Conservation (phyloP, 2,888 invertebrate genomes). For the Tetranychus truncatus region DNA sequence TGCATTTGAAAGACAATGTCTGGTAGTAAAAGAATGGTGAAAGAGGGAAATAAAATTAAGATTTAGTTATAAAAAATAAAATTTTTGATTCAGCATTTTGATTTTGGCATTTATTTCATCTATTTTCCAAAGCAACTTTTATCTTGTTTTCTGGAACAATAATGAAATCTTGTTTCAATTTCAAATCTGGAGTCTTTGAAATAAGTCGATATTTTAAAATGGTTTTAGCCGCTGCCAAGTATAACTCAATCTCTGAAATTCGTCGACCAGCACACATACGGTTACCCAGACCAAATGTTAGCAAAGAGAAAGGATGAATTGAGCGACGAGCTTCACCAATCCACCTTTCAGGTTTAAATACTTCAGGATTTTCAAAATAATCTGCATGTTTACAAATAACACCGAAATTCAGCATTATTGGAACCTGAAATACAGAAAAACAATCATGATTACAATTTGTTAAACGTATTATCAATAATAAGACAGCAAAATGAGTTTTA, state of each 20-base stretch:
- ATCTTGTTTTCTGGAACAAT: conserved; percentile 25
- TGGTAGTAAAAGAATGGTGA: too few species aligned
- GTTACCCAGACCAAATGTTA: conserved; percentile 33
- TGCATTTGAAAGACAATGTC: too few species aligned
- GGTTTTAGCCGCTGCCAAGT: conserved; percentile 21
- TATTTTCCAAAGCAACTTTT: not conserved
- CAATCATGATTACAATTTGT: too few species aligned
- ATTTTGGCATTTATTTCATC: not conserved
- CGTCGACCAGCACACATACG: conserved; percentile 31
- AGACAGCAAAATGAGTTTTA: too few species aligned
- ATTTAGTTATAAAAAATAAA: too few species aligned
- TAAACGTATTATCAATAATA: too few species aligned
- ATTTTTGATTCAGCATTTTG: not conserved
- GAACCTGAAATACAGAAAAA: conserved; percentile 29
- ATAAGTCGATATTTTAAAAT: conserved; percentile 13
- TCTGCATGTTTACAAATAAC: conserved; percentile 29
- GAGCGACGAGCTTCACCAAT: conserved; percentile 29
- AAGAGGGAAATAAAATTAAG: too few species aligned
- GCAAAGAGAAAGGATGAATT: conserved; percentile 31
- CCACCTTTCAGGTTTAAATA: conserved; percentile 33
- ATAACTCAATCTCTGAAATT: conserved; percentile 23
- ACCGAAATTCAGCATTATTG: conserved; percentile 31
- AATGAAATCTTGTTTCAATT: conserved; percentile 23
- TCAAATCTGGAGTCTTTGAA: conserved; percentile 3
- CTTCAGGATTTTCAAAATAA: conserved; percentile 31